Conservation (phyloP, 23 tunicate genomes). For the Botrylloides violaceus region DNA sequence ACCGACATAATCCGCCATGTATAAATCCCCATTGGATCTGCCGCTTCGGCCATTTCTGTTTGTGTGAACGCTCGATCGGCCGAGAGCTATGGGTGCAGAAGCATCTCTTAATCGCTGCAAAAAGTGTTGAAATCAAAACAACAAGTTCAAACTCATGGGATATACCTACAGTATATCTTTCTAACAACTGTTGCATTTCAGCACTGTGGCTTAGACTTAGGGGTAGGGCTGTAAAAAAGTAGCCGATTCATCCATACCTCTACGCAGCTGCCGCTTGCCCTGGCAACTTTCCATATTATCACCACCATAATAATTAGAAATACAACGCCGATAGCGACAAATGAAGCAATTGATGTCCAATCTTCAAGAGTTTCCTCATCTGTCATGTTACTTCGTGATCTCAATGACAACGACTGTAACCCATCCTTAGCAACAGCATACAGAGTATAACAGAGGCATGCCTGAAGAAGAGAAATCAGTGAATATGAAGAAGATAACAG, state of each 20-base stretch:
- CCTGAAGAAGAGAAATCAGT: conserved; percentile 36
- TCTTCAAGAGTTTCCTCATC: conserved; percentile 13
- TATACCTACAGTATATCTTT: too few relatives aligned
- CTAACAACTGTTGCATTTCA: too few relatives aligned
- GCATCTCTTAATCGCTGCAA: conserved; percentile 51
- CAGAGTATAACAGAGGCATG: conserved; percentile 36
- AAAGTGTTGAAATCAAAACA: too few relatives aligned
- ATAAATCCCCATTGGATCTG: conserved; percentile 63
- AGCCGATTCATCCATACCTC: too few relatives aligned
- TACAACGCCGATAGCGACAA: conserved; percentile 42
- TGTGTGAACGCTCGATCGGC: conserved; percentile 28
- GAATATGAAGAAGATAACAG: too few relatives aligned
- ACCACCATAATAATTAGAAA: conserved; percentile 42
- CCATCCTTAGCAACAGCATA: conserved; percentile 41
- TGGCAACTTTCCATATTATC: conserved; percentile 34
- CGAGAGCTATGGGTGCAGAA: conserved; percentile 37
- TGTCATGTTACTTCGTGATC: not conserved
- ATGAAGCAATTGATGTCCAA: conserved; percentile 38
- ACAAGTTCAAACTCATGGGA: too few relatives aligned
- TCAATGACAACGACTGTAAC: conserved; percentile 3
- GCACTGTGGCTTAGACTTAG: too few relatives aligned
- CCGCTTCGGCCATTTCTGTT: conserved; percentile 41
- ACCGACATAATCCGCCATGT: conserved; percentile 68
- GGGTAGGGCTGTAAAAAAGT: not conserved
- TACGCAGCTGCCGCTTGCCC: conserved; percentile 39